These are phyloP conservation scores for Acanthosepion esculentum DNA, from an alignment of 2,888 invertebrate genomes.

Conservation along the genomic window DNA sequence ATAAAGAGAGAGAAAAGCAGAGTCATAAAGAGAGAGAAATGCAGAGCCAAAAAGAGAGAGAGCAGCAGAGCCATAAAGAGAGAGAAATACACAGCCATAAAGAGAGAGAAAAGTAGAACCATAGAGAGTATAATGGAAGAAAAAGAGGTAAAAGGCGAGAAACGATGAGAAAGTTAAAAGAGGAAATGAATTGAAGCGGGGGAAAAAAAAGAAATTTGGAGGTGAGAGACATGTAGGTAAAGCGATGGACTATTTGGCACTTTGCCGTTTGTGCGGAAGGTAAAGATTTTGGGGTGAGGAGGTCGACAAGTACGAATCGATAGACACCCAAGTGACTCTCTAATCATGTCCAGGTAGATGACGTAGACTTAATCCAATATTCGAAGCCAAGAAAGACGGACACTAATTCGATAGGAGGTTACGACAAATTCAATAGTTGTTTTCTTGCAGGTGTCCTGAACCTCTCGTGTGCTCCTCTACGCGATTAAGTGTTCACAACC, in stretches of 20 bases:
- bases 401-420: neutral
- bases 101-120: too few relatives aligned
- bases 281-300: neutral
- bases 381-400: constrained; percentile 6
- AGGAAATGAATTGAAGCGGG: neutral
- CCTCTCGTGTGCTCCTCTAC: neutral
- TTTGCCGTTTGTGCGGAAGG: neutral
- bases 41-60: neutral
- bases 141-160: neutral
- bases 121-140: neutral
- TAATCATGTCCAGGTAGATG: constrained; percentile 20
- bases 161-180: neutral
- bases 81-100: neutral
- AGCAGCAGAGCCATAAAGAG: neutral
- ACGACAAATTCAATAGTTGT: constrained; percentile 9
- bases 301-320: neutral
- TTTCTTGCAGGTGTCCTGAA: neutral
- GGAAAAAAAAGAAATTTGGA: neutral
- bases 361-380: constrained; percentile 21
- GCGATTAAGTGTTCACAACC: neutral
- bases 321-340: neutral
- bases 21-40: neutral
- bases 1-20: neutral
- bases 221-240: neutral
- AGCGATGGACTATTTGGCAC: neutral